phyloP scores from a whole-genome alignment of 2,113 vertebrate species.

The Cyprinodon brontotheroides region DNA sequence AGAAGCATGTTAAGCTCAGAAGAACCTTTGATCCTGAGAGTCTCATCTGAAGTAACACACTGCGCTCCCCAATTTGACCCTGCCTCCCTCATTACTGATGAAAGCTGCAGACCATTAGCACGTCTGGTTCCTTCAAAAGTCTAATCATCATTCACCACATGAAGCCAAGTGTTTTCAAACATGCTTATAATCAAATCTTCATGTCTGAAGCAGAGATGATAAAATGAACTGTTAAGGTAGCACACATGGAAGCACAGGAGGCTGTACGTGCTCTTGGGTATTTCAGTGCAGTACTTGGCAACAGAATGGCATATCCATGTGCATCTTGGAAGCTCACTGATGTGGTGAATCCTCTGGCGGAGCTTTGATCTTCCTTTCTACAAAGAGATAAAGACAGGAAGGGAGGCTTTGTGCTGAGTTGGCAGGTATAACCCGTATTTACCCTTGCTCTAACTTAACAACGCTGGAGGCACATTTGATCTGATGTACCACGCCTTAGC shows the following conservation, averaged over 20 bases:
- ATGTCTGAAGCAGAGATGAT: background rate
- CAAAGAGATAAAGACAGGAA: conserved; percentile 53
- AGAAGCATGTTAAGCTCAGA: conserved; percentile 9
- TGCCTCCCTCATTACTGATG: conserved; percentile 59
- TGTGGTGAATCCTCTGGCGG: conserved; percentile 53
- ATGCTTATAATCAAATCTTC: conserved; percentile 25
- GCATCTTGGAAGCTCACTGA: conserved; percentile 58
- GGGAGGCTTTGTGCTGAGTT: conserved; percentile 48
- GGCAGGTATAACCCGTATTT: conserved; percentile 54
- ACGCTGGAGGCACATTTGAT: conserved; percentile 14
- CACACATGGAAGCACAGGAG: conserved; percentile 9
- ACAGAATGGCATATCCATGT: conserved; percentile 57
- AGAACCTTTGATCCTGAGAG: conserved; percentile 51
- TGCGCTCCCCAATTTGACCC: conserved; percentile 18
- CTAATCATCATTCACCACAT: conserved; percentile 22
- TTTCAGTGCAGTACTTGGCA: conserved; percentile 29
- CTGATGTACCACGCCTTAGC: background rate
- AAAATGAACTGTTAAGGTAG: conserved; percentile 2
- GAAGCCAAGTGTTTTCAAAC: conserved; percentile 3
- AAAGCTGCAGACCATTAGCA: conserved; percentile 39
- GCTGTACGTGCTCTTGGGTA: conserved; percentile 20
- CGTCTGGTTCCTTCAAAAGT: conserved; percentile 22
- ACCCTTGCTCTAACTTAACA: conserved; percentile 32
- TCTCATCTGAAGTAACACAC: conserved; percentile 58
- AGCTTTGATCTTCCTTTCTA: conserved; percentile 67